Evolutionary conservation across 2,888 invertebrate genomes (phyloP), one percentile per base, ranked within the genome.

Genomic region (Leptinotarsa rubiginosa): DNA sequence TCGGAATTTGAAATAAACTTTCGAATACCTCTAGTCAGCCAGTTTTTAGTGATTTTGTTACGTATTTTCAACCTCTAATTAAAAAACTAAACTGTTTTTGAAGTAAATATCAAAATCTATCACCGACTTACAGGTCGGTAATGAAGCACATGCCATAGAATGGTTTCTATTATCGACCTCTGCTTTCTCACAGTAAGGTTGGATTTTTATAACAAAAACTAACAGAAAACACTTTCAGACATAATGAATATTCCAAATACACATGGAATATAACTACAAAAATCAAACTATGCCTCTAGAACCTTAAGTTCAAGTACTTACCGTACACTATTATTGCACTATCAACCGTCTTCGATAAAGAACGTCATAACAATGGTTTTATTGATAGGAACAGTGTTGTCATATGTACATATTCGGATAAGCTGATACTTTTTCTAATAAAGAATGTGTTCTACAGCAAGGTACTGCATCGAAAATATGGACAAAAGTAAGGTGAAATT

Each of bases 51-150:
- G 41, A 65, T 65, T 47, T 65, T 65, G 4, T 41, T 47, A 31
- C 13, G 47, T 4, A 65, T 18, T 54, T 20, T 54, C 4, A 20
- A 54, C 54, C 10, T 54, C 12, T 18, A 20, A 54, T 54, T 54
- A 10, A 10, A 65, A 65, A 20, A 47, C n/a, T 52, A 16, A 49
- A 50, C 67, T 50, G 10, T 67, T 67, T 22, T 67, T n/a, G 3
- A 67, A 67, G 52, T 67, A 50, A 16, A 67, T 67, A 25, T 67
- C 20, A 15, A 67, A 67, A 67, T 67, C 67, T 49, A 67, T 67
- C 20, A 67, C 52, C 49, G 67, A 67, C 49, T 67, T 49, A 50
- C 25, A 67, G 67, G 22, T 67, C 67, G 67, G 67, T 22, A 67
- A 67, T 67, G 49, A 50, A 50, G 67, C 50, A 67, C 67, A 67